Percentiles rank a stretch among this genome's conserved stretches.
These are phyloP conservation scores for Yponomeuta evonymella DNA, from an alignment of 2,888 invertebrate species.

Conservation along the genomic window DNA sequence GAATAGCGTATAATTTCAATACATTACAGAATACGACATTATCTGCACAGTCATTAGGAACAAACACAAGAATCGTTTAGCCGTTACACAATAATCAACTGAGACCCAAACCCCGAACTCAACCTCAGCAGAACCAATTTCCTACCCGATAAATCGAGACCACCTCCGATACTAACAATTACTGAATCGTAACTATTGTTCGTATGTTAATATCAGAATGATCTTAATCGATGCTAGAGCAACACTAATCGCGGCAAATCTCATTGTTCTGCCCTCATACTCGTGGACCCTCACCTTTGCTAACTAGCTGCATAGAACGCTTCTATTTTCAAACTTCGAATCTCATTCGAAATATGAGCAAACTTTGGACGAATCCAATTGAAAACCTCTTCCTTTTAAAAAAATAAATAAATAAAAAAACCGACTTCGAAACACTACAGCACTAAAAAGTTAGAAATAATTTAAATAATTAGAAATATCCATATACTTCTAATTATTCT, in stretches of 20 bases:
- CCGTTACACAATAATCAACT: conserved; percentile 17
- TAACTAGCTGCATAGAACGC: neutral
- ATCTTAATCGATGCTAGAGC: conserved; percentile 18
- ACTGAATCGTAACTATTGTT: conserved; percentile 29
- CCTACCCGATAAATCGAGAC: conserved; percentile 21
- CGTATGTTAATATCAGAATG: conserved; percentile 29
- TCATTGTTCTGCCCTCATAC: conserved; percentile 16
- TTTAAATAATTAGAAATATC: too few relatives aligned
- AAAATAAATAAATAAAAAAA: too few relatives aligned
- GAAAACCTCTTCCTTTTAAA: neutral
- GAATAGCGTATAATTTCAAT: conserved; percentile 7
- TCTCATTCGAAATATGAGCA: neutral
- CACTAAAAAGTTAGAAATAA: too few relatives aligned
- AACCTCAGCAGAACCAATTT: conserved; percentile 20
- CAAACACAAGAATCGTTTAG: conserved; percentile 18
- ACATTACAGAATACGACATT: conserved; percentile 6
- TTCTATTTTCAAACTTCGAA: conserved; percentile 4
- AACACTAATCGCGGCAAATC: conserved; percentile 16
- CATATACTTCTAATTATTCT: too few relatives aligned
- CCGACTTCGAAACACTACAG: too few relatives aligned
- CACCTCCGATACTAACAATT: conserved; percentile 20
- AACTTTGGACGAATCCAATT: neutral
- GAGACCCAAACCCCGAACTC: conserved; percentile 16
- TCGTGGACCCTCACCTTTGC: conserved; percentile 14
- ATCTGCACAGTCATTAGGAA: conserved; percentile 8